phyloP scores from a whole-genome alignment of 2,113 vertebrate genomes.

The Paedocypris sp. region DNA sequence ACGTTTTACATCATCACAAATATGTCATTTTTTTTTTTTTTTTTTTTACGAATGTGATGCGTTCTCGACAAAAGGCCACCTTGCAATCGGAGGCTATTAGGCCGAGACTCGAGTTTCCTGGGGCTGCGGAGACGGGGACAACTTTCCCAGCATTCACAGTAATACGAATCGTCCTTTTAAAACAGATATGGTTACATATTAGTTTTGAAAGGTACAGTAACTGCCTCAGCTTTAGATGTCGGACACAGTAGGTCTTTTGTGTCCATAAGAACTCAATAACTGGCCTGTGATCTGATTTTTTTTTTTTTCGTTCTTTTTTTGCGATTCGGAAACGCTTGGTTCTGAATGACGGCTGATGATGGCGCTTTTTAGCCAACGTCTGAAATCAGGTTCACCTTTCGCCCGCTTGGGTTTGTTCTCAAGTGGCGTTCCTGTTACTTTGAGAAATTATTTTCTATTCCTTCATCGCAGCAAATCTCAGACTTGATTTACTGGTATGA shows the following conservation, averaged over 20 bases:
- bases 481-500: slow-evolving; percentile 53
- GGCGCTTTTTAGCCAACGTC: slow-evolving; percentile 4
- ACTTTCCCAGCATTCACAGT: slow-evolving; percentile 84
- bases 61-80: slow-evolving; percentile 90
- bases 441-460: slow-evolving; percentile 13
- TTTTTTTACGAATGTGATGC: slow-evolving; percentile 74
- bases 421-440: slow-evolving; percentile 1
- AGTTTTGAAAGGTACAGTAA: slow-evolving; percentile 96
- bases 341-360: slow-evolving; percentile 7
- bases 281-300: slow-evolving; percentile 68
- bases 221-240: slow-evolving; percentile 67
- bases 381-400: slow-evolving; percentile 32
- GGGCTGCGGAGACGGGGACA: slow-evolving; percentile 79
- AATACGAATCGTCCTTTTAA: slow-evolving; percentile 99
- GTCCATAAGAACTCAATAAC: slow-evolving; percentile 74
- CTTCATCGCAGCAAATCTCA: slow-evolving; percentile 24
- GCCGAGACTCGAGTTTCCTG: slow-evolving; percentile 91
- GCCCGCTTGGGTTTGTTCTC: background rate
- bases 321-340: background rate
- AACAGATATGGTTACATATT: slow-evolving; percentile 99
- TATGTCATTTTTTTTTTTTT: slow-evolving; percentile 77
- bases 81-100: slow-evolving; percentile 88
- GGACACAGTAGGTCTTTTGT: slow-evolving; percentile 88
- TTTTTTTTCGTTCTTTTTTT: slow-evolving; percentile 61
- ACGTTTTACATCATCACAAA: slow-evolving; percentile 96